Percentiles rank a stretch among this genome's conserved stretches.
phyloP scores from a whole-genome alignment of 2,888 invertebrate genomes.

The Gerris lacustris region DNA sequence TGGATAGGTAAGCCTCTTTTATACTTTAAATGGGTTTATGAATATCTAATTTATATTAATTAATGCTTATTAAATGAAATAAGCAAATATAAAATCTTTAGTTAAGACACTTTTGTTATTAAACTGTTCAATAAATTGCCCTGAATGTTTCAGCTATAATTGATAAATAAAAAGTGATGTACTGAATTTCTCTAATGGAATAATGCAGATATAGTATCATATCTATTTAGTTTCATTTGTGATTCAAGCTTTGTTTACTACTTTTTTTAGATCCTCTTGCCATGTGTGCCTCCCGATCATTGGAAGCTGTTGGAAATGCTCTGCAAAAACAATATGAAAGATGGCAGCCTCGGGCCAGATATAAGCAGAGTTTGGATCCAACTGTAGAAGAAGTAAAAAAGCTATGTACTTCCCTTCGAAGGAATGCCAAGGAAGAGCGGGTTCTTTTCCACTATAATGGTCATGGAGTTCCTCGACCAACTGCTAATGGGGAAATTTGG shows the following conservation, averaged over 20 bases:
- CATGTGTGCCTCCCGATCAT: conserved; percentile 77
- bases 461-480: conserved; percentile 96
- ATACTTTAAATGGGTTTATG: background rate
- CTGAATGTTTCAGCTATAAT: too few relatives aligned
- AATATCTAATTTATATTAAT: conserved; percentile 9
- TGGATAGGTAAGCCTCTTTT: conserved; percentile 69
- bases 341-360: conserved; percentile 96
- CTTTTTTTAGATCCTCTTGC: conserved; percentile 61
- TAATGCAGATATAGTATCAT: too few relatives aligned
- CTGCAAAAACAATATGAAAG: conserved; percentile 94
- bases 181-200: too few relatives aligned
- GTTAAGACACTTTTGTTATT: background rate
- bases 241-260: too few relatives aligned
- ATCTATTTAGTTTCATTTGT: too few relatives aligned
- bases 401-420: conserved; percentile 79
- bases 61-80: background rate
- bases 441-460: conserved; percentile 99
- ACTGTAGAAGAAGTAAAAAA: conserved; percentile 97
- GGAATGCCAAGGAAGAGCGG: conserved; percentile 96
- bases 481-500: conserved; percentile 97
- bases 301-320: conserved; percentile 80
- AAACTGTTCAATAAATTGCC: too few relatives aligned
- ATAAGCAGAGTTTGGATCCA: conserved; percentile 93
- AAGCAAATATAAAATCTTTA: background rate
- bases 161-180: too few relatives aligned